A percentile compares a stretch with the other conserved stretches of the same genome.
Conservation (phyloP, 1,140 invertebrate species). For the Trichomalopsis sarcophagae region DNA sequence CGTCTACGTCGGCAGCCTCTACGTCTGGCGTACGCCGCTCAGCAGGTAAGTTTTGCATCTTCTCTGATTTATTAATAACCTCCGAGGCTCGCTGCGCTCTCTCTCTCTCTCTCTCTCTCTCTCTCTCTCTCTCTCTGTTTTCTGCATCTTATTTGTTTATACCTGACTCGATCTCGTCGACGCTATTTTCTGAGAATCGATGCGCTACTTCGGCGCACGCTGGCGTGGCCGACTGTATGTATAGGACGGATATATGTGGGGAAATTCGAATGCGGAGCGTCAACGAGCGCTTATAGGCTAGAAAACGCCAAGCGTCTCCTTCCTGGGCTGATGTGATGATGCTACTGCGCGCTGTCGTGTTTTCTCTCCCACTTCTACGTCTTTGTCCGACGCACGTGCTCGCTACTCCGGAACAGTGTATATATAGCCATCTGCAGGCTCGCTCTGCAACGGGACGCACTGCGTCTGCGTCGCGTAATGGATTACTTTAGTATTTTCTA, state of each 20-base stretch:
- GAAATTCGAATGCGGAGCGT: too few relatives aligned
- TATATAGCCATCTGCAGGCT: background rate
- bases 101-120: too few relatives aligned
- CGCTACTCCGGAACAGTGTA: background rate
- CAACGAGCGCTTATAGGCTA: background rate
- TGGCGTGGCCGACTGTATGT: background rate
- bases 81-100: too few relatives aligned
- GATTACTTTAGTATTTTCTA: too few relatives aligned
- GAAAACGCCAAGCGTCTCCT: background rate
- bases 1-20: conserved; percentile 87
- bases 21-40: conserved; percentile 86
- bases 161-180: too few relatives aligned
- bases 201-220: background rate
- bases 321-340: background rate
- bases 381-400: conserved; percentile 34
- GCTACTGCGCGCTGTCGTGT: background rate
- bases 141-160: too few relatives aligned
- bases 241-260: background rate
- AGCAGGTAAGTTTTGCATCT: conserved; percentile 79
- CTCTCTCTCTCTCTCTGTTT: too few relatives aligned
- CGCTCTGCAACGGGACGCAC: background rate
- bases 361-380: background rate
- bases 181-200: background rate
- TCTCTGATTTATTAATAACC: background rate
- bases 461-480: background rate